Conservation (phyloP, 1,140 invertebrate species). For the Reticulitermes speratus region DNA sequence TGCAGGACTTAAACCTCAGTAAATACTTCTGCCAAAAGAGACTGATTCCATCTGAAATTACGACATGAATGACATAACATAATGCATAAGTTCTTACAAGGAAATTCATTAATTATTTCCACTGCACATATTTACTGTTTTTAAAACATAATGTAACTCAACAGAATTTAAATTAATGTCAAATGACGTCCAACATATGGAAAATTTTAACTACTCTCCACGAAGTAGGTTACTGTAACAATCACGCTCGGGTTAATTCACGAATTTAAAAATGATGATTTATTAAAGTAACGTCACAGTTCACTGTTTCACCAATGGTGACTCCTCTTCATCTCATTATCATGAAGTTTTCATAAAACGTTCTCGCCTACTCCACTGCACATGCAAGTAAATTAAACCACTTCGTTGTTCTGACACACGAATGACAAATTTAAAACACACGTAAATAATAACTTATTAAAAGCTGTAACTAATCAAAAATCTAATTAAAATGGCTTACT, state of each 20-base stretch:
- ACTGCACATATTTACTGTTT: no score
- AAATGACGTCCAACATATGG: neutral
- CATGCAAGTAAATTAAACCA: no score
- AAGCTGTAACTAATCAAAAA: neutral
- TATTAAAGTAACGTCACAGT: neutral
- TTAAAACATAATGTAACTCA: no score
- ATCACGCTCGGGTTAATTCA: neutral
- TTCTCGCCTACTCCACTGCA: no score
- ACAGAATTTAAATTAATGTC: neutral
- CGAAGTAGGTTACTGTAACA: neutral
- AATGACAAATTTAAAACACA: neutral
- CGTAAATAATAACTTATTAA: neutral
- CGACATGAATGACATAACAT: neutral
- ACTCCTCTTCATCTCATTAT: neutral
- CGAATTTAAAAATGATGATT: neutral
- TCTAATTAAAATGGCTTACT: neutral
- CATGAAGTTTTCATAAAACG: no score
- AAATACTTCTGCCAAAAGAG: neutral
- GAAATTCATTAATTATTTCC: no score
- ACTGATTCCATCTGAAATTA: neutral
- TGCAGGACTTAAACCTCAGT: neutral
- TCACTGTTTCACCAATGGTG: neutral
- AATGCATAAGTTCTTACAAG: neutral
- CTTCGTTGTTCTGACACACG: no score
- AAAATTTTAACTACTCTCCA: neutral